Evolutionary conservation across 2,888 invertebrate genomes (phyloP), one percentile per base, ranked within the genome.

Genomic region (Xylophagus ater): DNA sequence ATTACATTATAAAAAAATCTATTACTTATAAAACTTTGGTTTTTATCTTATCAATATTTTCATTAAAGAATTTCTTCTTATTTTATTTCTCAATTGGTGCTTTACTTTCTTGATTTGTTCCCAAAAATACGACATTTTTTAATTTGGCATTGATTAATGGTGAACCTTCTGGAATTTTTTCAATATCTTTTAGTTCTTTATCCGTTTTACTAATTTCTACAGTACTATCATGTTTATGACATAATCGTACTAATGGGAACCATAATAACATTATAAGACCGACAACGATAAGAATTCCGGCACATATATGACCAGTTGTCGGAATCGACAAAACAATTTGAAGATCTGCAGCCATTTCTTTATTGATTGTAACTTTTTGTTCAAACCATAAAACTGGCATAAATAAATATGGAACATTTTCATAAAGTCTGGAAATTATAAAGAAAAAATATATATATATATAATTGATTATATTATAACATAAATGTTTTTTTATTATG

Each of bases 321-420:
- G 79, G 67, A 0, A 78, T 65, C 45, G 62, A 52, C 1, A 73
- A 54, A 10, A 76, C 52, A 10, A 67, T 48, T 41, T 61, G 66
- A 13, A 86, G 57, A 35, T 74, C 71, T 1, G 61, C 55, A 0
- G 73, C 66, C 34, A 82, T 55, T 0, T 69, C 62, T 0, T 72
- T 67, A 0, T 74, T 72, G 1, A 82, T 66, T 10, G 62, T 58
- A 2, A 78, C 81, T 40, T 67, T 70, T 54, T 86, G 76, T 52
- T 81, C 76, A 51, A 87, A 80, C 85, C 86, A 87, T 42, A 87
- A 70, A 39, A 83, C 70, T 0, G 87, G 87, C 50, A 86, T 75
- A 55, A 75, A 75, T 48, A 80, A 69, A 37, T 62, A 70, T 2
- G 82, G 84, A 2, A 81, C 73, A 15, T 76, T 61, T 47, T 72